Conservation (phyloP, 2,797 vertebrate genomes). For the Sarcoramphus papa region DNA sequence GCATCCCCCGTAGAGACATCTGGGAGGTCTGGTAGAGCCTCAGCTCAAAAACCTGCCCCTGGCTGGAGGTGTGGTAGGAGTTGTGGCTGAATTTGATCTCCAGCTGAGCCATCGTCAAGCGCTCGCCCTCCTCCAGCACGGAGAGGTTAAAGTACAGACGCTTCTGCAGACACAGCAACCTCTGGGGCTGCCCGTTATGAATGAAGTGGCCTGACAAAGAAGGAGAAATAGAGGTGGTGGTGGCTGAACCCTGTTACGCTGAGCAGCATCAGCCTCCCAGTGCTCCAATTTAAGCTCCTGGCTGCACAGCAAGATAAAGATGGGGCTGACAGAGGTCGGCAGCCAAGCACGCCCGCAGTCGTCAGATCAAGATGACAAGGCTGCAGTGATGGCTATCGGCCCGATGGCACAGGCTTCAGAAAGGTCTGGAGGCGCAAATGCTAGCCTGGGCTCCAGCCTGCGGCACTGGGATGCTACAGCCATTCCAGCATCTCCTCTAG, state of each 20-base stretch:
- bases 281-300: fast-evolving
- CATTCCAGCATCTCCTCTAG: neutral
- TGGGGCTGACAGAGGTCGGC: neutral
- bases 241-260: fast-evolving
- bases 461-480: fast-evolving
- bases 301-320: neutral
- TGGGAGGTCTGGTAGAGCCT: constrained; percentile 73
- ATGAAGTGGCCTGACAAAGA: constrained; percentile 71
- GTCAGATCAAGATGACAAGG: fast-evolving
- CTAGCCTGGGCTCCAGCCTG: neutral
- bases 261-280: neutral
- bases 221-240: neutral
- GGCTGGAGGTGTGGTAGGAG: neutral
- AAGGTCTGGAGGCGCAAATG: neutral
- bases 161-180: constrained; percentile 76
- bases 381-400: neutral
- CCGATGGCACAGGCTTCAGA: fast-evolving
- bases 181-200: constrained; percentile 50
- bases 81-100: constrained; percentile 78
- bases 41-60: constrained; percentile 68
- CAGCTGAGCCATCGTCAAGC: constrained; percentile 82
- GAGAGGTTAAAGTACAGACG: constrained; percentile 89
- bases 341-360: fast-evolving
- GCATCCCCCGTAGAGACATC: constrained; percentile 62
- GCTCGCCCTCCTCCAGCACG: constrained; percentile 81